These are phyloP conservation scores for Notiomystis cincta DNA, from an alignment of 2,113 vertebrate genomes.

Conservation along the genomic window DNA sequence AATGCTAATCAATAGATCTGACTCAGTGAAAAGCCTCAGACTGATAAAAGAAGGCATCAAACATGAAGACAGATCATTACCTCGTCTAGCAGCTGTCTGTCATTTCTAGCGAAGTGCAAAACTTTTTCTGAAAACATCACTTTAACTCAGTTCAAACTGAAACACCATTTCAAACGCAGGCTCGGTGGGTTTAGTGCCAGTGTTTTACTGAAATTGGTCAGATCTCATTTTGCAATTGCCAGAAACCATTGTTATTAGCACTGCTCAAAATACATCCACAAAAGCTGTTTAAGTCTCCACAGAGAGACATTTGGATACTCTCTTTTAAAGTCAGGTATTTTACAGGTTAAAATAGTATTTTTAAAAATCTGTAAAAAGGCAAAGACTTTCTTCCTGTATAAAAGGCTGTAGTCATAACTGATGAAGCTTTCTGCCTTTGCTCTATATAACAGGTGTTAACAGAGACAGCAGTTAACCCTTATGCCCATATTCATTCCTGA, in stretches of 20 bases:
- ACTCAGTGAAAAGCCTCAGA: constrained; percentile 63
- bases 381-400: not conserved
- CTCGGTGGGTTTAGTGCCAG: not conserved
- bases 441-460: not conserved
- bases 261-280: constrained; percentile 38
- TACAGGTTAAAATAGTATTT: not conserved
- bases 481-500: not conserved
- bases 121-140: constrained; percentile 48
- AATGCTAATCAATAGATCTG: constrained; percentile 62
- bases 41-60: constrained; percentile 63
- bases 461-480: constrained; percentile 19
- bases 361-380: not conserved
- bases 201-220: constrained; percentile 57
- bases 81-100: constrained; percentile 53
- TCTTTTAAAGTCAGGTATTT: constrained; percentile 46
- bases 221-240: constrained; percentile 48
- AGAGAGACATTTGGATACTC: not conserved
- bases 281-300: constrained; percentile 21
- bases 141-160: constrained; percentile 44
- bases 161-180: constrained; percentile 51
- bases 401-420: not conserved
- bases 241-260: constrained; percentile 55
- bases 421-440: not conserved
- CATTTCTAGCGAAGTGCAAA: constrained; percentile 35
- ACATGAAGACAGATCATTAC: constrained; percentile 61